Percentiles rank a stretch among this genome's conserved stretches.
These are phyloP conservation scores for Daboia siamensis DNA, from an alignment of 2,113 vertebrate species.

Conservation along the genomic window DNA sequence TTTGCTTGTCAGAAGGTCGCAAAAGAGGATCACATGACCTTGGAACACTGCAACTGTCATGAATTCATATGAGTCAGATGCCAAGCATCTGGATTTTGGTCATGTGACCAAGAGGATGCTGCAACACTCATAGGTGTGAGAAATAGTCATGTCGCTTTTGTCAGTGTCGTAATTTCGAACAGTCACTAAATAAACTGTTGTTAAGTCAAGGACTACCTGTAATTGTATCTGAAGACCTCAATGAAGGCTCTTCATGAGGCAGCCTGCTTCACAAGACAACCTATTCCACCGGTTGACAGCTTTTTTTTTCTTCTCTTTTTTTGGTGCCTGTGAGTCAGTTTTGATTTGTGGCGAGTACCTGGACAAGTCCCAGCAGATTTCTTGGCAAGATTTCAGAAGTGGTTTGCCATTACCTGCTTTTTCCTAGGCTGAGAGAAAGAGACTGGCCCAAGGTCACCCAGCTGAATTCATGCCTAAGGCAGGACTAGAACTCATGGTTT, in stretches of 20 bases:
- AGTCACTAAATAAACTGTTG: too few species aligned
- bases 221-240: background rate
- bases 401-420: background rate
- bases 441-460: background rate
- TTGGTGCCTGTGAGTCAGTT: background rate
- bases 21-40: background rate
- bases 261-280: background rate
- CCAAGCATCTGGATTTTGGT: background rate
- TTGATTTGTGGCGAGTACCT: background rate
- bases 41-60: background rate
- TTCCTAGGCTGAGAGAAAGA: background rate
- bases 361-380: background rate
- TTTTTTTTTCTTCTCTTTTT: background rate
- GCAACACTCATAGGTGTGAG: background rate
- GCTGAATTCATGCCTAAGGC: background rate
- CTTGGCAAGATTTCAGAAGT: background rate
- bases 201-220: background rate
- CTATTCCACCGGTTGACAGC: background rate
- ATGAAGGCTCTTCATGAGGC: background rate
- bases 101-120: background rate
- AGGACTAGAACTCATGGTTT: background rate
- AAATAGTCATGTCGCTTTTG: too few species aligned
- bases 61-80: background rate
- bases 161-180: too few species aligned
- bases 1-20: background rate